A percentile compares a stretch with the other conserved stretches of the same genome.
phyloP scores from a whole-genome alignment of 2,888 invertebrate genomes.

The Cheilosia grossa region DNA sequence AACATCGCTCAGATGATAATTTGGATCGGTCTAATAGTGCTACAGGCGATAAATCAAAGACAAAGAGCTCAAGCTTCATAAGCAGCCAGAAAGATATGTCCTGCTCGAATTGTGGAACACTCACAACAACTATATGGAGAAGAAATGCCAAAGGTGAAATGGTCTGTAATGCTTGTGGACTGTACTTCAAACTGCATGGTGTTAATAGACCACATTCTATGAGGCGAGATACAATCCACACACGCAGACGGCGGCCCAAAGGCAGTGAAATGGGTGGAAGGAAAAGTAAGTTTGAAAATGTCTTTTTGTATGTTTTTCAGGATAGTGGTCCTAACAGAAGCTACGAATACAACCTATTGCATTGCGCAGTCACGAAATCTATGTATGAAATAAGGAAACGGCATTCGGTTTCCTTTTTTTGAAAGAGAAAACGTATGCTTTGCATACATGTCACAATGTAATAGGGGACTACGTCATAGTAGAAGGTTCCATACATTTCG shows the following conservation, averaged over 20 bases:
- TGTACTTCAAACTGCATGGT: slow-evolving; percentile 98
- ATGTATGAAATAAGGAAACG: no score
- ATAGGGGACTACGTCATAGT: no score
- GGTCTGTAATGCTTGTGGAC: slow-evolving; percentile 99
- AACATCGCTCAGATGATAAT: slow-evolving; percentile 53
- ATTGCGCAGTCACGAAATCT: no score
- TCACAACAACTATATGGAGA: slow-evolving; percentile 98
- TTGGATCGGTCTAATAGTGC: slow-evolving; percentile 47
- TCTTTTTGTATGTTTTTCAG: background rate
- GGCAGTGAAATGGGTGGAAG: slow-evolving; percentile 87
- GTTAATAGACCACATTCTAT: slow-evolving; percentile 96
- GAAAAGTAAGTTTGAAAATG: slow-evolving; percentile 83
- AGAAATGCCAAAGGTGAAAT: slow-evolving; percentile 98
- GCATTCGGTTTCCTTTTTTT: no score
- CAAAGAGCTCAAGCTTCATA: slow-evolving; percentile 76
- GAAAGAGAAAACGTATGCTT: no score
- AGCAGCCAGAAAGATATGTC: slow-evolving; percentile 87
- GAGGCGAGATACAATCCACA: slow-evolving; percentile 98
- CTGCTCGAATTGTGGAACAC: slow-evolving; percentile 98
- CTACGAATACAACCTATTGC: no score
- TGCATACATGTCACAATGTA: no score
- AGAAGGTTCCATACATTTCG: no score
- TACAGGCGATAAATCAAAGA: slow-evolving; percentile 51
- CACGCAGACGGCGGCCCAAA: slow-evolving; percentile 93
- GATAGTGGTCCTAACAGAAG: no score